phyloP scores from a whole-genome alignment of 2,113 vertebrate species.

The Vulpes ferrilata region DNA sequence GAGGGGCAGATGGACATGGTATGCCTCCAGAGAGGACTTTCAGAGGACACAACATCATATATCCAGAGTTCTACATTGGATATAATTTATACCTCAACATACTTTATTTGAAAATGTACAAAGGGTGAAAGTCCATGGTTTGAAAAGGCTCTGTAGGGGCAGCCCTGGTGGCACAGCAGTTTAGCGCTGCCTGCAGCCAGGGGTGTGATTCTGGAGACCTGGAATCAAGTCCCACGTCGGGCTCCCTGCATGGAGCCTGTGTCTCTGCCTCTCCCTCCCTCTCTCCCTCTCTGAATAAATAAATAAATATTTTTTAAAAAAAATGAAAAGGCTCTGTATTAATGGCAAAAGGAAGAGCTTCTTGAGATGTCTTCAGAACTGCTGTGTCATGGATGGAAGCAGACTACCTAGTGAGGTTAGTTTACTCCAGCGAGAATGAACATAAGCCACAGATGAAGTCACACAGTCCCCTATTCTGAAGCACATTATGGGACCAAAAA shows the following conservation, averaged over 20 bases:
- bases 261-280: too few species aligned
- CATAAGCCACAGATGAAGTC: neutral
- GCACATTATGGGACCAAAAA: neutral
- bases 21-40: neutral
- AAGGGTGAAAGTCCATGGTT: neutral
- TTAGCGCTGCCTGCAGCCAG: too few species aligned
- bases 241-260: too few species aligned
- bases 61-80: neutral
- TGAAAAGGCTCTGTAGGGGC: neutral
- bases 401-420: neutral
- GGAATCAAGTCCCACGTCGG: too few species aligned
- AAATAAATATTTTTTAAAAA: too few species aligned
- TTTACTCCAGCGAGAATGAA: neutral
- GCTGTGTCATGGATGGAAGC: neutral
- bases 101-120: neutral
- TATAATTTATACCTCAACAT: neutral
- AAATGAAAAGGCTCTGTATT: neutral
- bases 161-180: too few species aligned
- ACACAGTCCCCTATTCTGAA: neutral
- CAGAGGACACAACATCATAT: neutral
- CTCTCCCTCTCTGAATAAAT: too few species aligned
- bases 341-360: neutral
- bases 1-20: neutral
- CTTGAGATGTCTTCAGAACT: neutral
- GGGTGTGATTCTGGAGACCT: too few species aligned